A percentile compares a stretch with the other conserved stretches of the same genome.
Evolutionary conservation across 2,797 vertebrate genomes (phyloP).

Genomic region (Chanos chanos): DNA sequence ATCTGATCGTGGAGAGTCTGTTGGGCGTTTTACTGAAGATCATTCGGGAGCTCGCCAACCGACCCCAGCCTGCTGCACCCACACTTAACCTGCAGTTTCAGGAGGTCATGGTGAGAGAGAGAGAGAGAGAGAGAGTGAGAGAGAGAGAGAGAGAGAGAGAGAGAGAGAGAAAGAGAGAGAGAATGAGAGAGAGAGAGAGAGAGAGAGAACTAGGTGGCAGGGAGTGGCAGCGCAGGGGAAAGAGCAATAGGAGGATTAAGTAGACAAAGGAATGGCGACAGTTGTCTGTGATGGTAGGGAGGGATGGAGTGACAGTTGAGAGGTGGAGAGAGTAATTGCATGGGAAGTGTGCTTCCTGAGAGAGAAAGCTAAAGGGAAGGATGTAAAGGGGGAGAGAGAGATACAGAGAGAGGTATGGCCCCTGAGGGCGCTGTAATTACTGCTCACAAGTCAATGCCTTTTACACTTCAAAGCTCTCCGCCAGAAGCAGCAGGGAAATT

Average conservation of each 20-base stretch:
- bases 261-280: background rate
- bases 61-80: constrained; percentile 82
- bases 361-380: background rate
- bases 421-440: constrained; percentile 15
- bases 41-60: constrained; percentile 93
- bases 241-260: too few species aligned
- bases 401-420: background rate
- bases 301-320: too few species aligned
- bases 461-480: constrained; percentile 28
- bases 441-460: background rate
- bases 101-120: constrained; percentile 84
- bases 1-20: constrained; percentile 91
- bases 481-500: constrained; percentile 13
- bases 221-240: background rate
- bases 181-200: background rate
- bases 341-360: too few species aligned
- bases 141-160: background rate
- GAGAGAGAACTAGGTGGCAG: background rate
- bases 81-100: constrained; percentile 88
- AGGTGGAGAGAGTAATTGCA: too few species aligned
- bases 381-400: background rate
- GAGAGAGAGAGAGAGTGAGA: background rate
- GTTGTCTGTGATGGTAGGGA: too few species aligned
- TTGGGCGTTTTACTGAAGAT: constrained; percentile 87
- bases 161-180: background rate